phyloP scores from a whole-genome alignment of 2,797 vertebrate species.

The Glossophaga mutica region DNA sequence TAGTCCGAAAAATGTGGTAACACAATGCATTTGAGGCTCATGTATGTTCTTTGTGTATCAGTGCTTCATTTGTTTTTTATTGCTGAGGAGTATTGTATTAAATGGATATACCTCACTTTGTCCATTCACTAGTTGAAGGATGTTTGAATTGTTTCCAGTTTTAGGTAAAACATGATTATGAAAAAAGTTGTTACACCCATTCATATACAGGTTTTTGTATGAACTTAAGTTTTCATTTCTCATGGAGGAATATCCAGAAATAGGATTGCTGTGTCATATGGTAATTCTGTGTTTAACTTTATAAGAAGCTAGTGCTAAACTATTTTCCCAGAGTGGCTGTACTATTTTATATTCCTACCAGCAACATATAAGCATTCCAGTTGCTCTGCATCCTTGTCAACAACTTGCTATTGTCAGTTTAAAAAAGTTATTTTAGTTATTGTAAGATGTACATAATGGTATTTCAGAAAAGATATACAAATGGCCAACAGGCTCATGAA shows the following conservation, averaged over 20 bases:
- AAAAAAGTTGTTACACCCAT: slow-evolving; percentile 3
- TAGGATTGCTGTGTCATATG: not conserved
- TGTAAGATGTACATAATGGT: not conserved
- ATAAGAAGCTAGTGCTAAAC: not conserved
- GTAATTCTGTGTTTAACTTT: slow-evolving; percentile 1
- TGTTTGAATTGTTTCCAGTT: slow-evolving; percentile 24
- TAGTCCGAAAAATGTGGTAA: not conserved
- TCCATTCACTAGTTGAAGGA: not conserved
- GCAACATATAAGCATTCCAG: not conserved
- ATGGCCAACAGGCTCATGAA: not conserved
- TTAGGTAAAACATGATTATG: not conserved
- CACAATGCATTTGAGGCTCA: not conserved
- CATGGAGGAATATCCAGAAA: not conserved
- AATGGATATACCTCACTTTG: not conserved
- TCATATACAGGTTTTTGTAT: not conserved
- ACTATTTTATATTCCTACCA: slow-evolving; percentile 9
- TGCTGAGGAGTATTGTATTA: not conserved
- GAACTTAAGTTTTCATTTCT: slow-evolving; percentile 24
- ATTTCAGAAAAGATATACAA: slow-evolving; percentile 6
- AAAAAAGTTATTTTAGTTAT: not conserved
- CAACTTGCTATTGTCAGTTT: not conserved
- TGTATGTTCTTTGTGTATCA: not conserved
- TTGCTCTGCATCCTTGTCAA: not conserved
- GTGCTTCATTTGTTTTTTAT: not conserved
- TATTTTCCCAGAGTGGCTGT: not conserved